Evolutionary conservation across 2,888 invertebrate species (phyloP).

Genomic region (Pelosia muscerda): DNA sequence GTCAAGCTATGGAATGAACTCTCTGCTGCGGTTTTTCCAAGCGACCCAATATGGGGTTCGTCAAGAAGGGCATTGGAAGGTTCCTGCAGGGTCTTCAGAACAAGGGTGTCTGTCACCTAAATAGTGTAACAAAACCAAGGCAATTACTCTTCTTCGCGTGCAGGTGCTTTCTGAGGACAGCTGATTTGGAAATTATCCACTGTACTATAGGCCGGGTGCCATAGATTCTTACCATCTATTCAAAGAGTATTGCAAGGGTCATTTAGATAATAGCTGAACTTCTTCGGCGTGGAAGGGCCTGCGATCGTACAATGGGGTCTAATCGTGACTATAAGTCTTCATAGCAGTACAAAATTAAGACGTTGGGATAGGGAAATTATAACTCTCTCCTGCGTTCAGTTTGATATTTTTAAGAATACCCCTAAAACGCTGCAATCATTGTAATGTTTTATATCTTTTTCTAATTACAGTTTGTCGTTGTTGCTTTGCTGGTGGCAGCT

Average conservation of each 20-base stretch:
- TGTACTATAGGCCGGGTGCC: neutral
- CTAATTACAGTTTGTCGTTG: constrained; percentile 76
- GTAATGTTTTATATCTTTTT: neutral
- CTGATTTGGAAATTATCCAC: too few relatives aligned
- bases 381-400: neutral
- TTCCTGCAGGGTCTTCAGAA: too few relatives aligned
- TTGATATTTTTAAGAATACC: neutral
- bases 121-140: neutral
- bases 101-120: too few relatives aligned
- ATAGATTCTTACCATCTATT: too few relatives aligned
- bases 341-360: neutral
- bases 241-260: too few relatives aligned
- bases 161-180: neutral
- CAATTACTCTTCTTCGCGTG: fast-evolving
- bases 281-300: neutral
- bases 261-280: too few relatives aligned
- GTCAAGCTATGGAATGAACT: too few relatives aligned
- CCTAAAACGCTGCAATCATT: neutral
- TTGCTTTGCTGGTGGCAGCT: constrained; percentile 79
- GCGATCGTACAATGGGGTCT: neutral
- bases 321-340: neutral
- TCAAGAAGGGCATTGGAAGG: too few relatives aligned
- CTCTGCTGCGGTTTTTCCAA: too few relatives aligned
- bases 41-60: too few relatives aligned
- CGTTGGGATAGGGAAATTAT: neutral